Evolutionary conservation across 2,888 invertebrate genomes (phyloP).

Genomic region (Anodontia alba): DNA sequence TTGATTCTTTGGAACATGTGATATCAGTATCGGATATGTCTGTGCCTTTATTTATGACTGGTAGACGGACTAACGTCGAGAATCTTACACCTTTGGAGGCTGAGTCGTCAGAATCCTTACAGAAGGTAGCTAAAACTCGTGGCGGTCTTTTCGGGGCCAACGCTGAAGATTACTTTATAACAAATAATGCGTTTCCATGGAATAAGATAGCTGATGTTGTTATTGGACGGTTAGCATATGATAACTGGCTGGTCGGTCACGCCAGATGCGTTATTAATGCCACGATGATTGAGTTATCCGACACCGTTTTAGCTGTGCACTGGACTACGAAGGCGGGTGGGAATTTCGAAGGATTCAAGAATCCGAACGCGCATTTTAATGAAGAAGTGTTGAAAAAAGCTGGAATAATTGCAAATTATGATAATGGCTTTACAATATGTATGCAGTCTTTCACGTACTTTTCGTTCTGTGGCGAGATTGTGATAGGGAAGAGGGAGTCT

Average conservation of each 20-base stretch:
- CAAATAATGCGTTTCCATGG: conserved; percentile 71
- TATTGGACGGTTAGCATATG: conserved; percentile 74
- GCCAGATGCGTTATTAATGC: conserved; percentile 53
- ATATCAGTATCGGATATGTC: conserved; percentile 18
- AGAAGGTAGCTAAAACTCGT: conserved; percentile 46
- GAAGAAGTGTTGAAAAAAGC: conserved; percentile 53
- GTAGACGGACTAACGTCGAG: conserved; percentile 58
- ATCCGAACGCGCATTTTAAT: conserved; percentile 60
- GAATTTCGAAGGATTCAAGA: conserved; percentile 66
- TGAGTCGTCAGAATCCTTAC: conserved; percentile 31
- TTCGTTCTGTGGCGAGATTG: conserved; percentile 50
- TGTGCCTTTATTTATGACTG: conserved; percentile 56
- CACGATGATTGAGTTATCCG: conserved; percentile 67
- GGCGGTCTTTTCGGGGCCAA: conserved; percentile 66
- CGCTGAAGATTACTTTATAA: conserved; percentile 75
- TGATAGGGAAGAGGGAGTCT: conserved; percentile 25
- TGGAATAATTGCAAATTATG: conserved; percentile 55
- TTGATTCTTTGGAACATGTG: conserved; percentile 57
- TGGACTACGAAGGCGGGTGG: conserved; percentile 69
- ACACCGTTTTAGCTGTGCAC: conserved; percentile 70
- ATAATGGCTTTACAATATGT: conserved; percentile 66
- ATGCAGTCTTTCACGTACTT: conserved; percentile 47
- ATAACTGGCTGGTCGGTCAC: conserved; percentile 74
- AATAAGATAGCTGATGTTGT: conserved; percentile 69
- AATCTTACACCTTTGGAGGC: conserved; percentile 56